Percentiles rank a stretch among this genome's conserved stretches.
These are phyloP conservation scores for Gymnorhina tibicen DNA, from an alignment of 2,113 vertebrate genomes.

Conservation along the genomic window DNA sequence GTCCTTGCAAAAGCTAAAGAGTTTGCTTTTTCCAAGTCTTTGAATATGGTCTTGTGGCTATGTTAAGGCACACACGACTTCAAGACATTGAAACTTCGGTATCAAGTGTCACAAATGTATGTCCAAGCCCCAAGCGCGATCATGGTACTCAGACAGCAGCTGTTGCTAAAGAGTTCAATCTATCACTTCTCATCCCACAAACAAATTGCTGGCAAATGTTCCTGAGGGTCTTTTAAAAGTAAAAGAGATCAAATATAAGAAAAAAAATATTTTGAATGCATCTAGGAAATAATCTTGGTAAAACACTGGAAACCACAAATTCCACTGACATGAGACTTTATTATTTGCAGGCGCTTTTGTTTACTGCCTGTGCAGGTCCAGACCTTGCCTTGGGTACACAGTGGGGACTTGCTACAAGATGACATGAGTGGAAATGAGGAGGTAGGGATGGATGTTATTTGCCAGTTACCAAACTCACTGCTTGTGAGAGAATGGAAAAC, in stretches of 20 bases:
- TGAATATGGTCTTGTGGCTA: background rate
- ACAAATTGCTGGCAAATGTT: background rate
- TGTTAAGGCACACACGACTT: background rate
- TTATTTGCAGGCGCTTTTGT: accelerated
- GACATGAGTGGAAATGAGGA: background rate
- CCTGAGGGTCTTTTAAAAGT: background rate
- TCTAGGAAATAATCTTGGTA: background rate
- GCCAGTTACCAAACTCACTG: background rate
- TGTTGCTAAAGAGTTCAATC: background rate
- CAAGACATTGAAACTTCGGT: background rate
- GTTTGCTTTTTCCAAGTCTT: background rate
- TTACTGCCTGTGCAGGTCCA: background rate
- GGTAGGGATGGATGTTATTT: background rate
- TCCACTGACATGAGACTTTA: background rate
- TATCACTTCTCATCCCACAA: background rate
- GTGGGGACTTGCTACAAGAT: background rate
- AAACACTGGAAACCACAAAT: background rate
- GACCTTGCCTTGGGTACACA: background rate
- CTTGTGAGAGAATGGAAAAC: background rate
- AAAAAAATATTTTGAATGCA: background rate
- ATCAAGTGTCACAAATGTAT: background rate
- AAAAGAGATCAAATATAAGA: background rate
- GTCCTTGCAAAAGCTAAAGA: background rate
- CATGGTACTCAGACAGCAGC: background rate
- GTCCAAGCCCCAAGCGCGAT: background rate